phyloP scores from a whole-genome alignment of 2,888 invertebrate species.

The Drosophila multiciliata region DNA sequence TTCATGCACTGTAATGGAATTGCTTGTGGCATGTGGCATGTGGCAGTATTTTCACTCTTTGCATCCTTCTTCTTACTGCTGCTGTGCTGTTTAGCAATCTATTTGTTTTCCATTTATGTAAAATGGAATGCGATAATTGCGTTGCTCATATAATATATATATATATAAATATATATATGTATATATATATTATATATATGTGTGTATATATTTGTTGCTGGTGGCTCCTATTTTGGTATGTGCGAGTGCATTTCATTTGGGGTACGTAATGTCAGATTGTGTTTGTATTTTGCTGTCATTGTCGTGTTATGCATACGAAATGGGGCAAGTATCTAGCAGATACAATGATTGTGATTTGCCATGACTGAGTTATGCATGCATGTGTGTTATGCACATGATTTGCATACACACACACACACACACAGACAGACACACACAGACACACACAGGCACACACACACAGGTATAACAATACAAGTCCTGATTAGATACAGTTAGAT shows the following conservation, averaged over 20 bases:
- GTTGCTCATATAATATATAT: constrained; percentile 1
- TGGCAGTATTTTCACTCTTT: not conserved
- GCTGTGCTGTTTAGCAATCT: not conserved
- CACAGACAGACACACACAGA: not conserved
- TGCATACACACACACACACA: not conserved
- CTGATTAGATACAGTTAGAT: not conserved
- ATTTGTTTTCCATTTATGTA: not conserved
- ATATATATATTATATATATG: not conserved
- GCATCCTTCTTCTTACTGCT: not conserved
- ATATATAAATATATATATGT: not conserved
- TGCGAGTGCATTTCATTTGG: constrained; percentile 33
- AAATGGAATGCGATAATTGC: constrained; percentile 9
- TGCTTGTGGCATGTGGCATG: not conserved
- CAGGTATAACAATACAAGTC: not conserved
- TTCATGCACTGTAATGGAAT: not conserved
- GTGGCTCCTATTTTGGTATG: constrained; percentile 24
- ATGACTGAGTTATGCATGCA: constrained; percentile 1
- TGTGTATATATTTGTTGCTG: not conserved
- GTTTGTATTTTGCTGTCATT: constrained; percentile 3
- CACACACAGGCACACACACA: not conserved
- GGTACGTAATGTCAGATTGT: constrained; percentile 32
- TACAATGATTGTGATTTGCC: constrained; percentile 19
- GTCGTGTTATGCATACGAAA: constrained; percentile 69
- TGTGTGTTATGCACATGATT: constrained; percentile 35
- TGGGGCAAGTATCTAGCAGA: constrained; percentile 55